A percentile compares a stretch with the other conserved stretches of the same genome.
phyloP scores from a whole-genome alignment of 2,888 invertebrate genomes.

The Standfussiana lucernea region DNA sequence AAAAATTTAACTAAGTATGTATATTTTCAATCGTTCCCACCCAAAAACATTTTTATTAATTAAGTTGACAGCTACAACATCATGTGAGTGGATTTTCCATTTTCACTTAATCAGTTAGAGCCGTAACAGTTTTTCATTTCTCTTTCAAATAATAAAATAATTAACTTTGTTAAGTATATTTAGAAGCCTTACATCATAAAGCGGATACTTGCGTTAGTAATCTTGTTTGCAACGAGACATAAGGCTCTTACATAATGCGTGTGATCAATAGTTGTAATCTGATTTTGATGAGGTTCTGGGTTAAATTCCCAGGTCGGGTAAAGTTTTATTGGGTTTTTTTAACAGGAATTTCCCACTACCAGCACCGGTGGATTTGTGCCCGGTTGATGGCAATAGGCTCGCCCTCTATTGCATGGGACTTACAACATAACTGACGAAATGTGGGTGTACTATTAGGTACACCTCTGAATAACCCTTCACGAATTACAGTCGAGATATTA shows the following conservation, averaged over 20 bases:
- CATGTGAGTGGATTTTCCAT: not conserved
- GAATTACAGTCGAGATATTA: no score
- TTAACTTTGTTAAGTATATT: conserved; percentile 64
- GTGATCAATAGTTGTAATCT: conserved; percentile 70
- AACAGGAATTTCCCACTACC: no score
- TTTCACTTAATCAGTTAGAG: not conserved
- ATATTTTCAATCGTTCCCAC: not conserved
- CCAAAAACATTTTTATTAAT: conserved; percentile 8
- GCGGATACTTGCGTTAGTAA: conserved; percentile 70
- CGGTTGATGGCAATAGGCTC: no score
- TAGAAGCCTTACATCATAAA: conserved; percentile 72
- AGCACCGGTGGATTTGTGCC: no score
- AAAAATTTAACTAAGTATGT: not conserved
- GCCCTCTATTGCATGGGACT: no score
- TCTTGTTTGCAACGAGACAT: conserved; percentile 73
- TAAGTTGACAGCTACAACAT: conserved; percentile 12
- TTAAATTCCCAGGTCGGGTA: no score
- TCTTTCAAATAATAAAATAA: conserved; percentile 54
- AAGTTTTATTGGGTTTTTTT: no score
- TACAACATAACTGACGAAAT: no score
- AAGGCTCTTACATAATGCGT: conserved; percentile 70
- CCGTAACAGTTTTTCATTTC: conserved; percentile 10
- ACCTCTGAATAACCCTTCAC: no score
- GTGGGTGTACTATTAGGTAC: no score
- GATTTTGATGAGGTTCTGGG: no score